These are phyloP conservation scores for Apodemus speciosus DNA, from an alignment of 2,113 vertebrate genomes.

Conservation along the genomic window DNA sequence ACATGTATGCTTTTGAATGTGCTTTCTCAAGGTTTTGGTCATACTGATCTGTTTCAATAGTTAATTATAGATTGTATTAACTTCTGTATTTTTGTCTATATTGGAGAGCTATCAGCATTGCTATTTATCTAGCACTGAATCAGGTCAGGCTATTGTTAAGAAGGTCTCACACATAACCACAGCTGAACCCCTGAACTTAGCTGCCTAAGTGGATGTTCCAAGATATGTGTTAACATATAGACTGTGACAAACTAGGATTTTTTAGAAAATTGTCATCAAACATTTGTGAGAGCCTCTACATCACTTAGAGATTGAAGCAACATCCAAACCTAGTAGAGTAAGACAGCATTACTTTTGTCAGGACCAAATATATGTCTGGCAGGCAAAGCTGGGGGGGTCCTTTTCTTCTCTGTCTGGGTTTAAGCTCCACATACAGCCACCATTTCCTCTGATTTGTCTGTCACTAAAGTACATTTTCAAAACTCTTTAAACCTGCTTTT, in stretches of 20 bases:
- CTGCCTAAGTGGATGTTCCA: not conserved
- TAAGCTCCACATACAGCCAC: not conserved
- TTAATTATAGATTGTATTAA: not conserved
- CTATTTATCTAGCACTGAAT: not conserved
- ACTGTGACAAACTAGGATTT: not conserved
- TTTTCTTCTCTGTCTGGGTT: not conserved
- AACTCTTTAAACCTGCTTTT: not conserved
- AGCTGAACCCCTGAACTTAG: not conserved
- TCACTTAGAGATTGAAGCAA: not conserved
- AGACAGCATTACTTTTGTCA: not conserved
- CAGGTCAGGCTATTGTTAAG: not conserved
- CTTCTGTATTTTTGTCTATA: not conserved
- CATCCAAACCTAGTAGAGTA: not conserved
- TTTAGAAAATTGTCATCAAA: not conserved
- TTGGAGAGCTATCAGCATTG: not conserved
- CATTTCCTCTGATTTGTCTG: not conserved
- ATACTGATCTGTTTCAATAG: not conserved
- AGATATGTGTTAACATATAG: not conserved
- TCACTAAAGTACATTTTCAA: not conserved
- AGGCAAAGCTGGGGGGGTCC: not conserved
- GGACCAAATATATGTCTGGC: not conserved
- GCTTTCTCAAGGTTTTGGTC: not conserved
- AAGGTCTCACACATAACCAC: not conserved
- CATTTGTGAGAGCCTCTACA: not conserved
- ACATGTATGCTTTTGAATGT: not conserved